Evolutionary conservation across 1,140 invertebrate species (phyloP).

Genomic region (Steinernema feltiae): DNA sequence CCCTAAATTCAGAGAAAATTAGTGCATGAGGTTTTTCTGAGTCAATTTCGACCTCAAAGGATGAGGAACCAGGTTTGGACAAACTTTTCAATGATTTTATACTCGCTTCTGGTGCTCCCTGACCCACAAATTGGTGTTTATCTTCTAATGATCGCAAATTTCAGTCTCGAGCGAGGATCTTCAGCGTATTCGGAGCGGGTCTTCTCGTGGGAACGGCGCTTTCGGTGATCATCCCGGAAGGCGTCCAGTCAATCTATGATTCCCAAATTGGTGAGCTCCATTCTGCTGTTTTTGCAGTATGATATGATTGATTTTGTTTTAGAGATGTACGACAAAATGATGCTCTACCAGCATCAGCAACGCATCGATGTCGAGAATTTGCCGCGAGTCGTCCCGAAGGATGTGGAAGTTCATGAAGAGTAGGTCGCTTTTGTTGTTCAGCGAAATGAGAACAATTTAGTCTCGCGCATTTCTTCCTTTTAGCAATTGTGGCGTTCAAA

Average conservation of each 20-base stretch:
- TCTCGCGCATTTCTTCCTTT: too few relatives aligned
- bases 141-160: constrained; percentile 54
- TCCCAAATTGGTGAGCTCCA: constrained; percentile 45
- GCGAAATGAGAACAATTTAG: constrained; percentile 44
- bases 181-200: constrained; percentile 90
- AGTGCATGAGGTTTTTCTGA: too few relatives aligned
- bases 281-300: constrained; percentile 26
- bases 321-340: neutral
- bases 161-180: constrained; percentile 83
- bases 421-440: constrained; percentile 37
- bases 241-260: constrained; percentile 73
- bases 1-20: too few relatives aligned
- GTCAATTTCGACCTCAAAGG: too few relatives aligned
- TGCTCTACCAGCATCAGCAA: constrained; percentile 21
- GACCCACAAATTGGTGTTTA: neutral
- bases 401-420: constrained; percentile 30
- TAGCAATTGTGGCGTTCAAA: too few relatives aligned
- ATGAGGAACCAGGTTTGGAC: too few relatives aligned
- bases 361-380: constrained; percentile 20
- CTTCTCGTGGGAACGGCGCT: constrained; percentile 93
- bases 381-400: constrained; percentile 27
- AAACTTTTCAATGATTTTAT: too few relatives aligned
- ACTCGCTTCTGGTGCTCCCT: neutral
- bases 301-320: neutral
- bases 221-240: constrained; percentile 96